These are phyloP conservation scores for Clistopyga incitator DNA, from an alignment of 2,888 invertebrate genomes.

Conservation along the genomic window DNA sequence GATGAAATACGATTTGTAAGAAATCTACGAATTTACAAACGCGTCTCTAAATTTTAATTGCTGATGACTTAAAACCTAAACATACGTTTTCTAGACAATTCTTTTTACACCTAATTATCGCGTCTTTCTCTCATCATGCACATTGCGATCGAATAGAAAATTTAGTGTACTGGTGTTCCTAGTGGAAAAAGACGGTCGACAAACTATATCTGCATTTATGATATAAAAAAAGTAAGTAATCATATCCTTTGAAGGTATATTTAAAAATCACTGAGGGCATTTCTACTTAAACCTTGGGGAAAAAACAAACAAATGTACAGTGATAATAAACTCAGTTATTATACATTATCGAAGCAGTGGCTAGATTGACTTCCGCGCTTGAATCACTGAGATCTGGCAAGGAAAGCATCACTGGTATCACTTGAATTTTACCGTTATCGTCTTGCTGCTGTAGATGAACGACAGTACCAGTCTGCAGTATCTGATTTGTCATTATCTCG, in stretches of 20 bases:
- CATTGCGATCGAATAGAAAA: constrained; percentile 35
- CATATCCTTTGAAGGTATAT: constrained; percentile 8
- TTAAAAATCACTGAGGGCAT: neutral
- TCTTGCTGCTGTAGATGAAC: constrained; percentile 81
- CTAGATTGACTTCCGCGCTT: constrained; percentile 80
- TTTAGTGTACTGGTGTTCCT: constrained; percentile 3
- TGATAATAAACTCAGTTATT: constrained; percentile 74
- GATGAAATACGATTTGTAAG: constrained; percentile 52
- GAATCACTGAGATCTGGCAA: constrained; percentile 80
- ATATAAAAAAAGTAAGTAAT: constrained; percentile 4
- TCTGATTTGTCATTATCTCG: constrained; percentile 79
- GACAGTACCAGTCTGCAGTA: constrained; percentile 77
- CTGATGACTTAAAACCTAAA: constrained; percentile 21
- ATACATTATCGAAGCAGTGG: constrained; percentile 82
- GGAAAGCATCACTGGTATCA: constrained; percentile 82
- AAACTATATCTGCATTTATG: constrained; percentile 1
- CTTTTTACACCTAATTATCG: constrained; percentile 32
- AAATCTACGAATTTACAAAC: constrained; percentile 62
- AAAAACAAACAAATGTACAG: neutral
- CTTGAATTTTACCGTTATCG: constrained; percentile 81
- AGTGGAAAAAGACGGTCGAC: neutral
- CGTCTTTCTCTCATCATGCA: constrained; percentile 6
- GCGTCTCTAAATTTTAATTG: constrained; percentile 17
- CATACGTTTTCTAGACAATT: constrained; percentile 20
- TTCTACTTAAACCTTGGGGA: neutral